phyloP scores from a whole-genome alignment of 2,888 invertebrate genomes.

The Rhagium mordax region DNA sequence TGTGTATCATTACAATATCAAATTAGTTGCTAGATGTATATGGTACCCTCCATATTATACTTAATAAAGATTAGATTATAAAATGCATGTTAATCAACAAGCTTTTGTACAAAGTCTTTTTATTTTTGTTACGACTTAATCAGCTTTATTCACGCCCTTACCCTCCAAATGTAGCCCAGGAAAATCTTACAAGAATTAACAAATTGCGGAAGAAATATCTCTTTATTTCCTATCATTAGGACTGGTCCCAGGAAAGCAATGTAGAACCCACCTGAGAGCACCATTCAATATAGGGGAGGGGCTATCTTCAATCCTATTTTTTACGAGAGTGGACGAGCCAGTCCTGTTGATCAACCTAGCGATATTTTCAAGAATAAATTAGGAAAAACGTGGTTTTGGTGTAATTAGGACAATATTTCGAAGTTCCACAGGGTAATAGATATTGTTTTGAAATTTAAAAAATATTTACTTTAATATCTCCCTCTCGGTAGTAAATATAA shows the following conservation, averaged over 20 bases:
- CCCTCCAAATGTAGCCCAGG: constrained; percentile 30
- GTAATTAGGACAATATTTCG: neutral
- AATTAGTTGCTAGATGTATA: constrained; percentile 68
- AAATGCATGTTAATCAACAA: constrained; percentile 69
- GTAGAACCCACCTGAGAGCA: no score
- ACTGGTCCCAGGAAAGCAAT: no score
- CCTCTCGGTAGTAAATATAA: no score
- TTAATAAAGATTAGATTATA: constrained; percentile 67
- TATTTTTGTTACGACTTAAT: constrained; percentile 61
- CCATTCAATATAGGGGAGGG: no score
- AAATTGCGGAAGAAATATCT: neutral
- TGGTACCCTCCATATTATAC: constrained; percentile 69
- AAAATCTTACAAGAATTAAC: constrained; percentile 33
- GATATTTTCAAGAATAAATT: neutral
- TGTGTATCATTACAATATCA: constrained; percentile 59
- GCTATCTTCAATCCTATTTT: no score
- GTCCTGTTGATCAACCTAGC: no score
- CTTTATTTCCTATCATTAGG: no score
- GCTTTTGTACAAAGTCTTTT: constrained; percentile 70
- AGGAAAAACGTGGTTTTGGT: neutral
- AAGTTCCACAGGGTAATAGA: neutral
- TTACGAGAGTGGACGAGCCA: no score
- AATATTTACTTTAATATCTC: no score
- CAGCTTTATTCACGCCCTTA: constrained; percentile 58
- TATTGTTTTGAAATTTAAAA: neutral